A percentile compares a stretch with the other conserved stretches of the same genome.
These are phyloP conservation scores for Avahi laniger DNA, from an alignment of 2,797 vertebrate genomes.

Conservation along the genomic window DNA sequence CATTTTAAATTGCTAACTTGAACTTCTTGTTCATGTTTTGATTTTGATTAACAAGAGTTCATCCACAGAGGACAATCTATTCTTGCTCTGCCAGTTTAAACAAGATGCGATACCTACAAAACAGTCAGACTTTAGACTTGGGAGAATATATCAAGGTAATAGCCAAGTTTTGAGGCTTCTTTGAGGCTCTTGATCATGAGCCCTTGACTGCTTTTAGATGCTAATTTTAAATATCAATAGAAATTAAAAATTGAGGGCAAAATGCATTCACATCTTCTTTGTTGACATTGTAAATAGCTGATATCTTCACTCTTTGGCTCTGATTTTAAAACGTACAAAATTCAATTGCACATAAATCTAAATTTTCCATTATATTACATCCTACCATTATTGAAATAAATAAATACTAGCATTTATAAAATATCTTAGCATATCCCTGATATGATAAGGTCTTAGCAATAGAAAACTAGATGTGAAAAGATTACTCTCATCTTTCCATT, in stretches of 20 bases:
- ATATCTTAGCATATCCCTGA: background rate
- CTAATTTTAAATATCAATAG: background rate
- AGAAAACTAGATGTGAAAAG: background rate
- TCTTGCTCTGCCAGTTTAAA: background rate
- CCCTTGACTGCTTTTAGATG: background rate
- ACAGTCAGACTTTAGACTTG: background rate
- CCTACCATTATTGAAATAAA: background rate
- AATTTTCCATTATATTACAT: background rate
- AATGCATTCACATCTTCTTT: background rate
- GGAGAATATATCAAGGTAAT: background rate
- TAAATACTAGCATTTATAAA: background rate
- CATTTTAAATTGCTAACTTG: slow-evolving; percentile 18
- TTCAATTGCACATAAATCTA: background rate
- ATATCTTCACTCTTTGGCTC: background rate
- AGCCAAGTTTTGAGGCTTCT: background rate
- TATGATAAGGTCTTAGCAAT: background rate
- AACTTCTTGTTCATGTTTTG: background rate
- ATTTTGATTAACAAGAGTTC: background rate
- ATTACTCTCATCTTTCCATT: background rate
- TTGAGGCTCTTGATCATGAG: background rate
- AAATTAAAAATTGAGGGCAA: background rate
- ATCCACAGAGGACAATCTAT: background rate
- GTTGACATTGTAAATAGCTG: background rate
- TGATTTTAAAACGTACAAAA: background rate
- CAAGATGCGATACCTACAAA: background rate